These are phyloP conservation scores for Staurois parvus DNA, from an alignment of 2,797 vertebrate species.

Conservation along the genomic window DNA sequence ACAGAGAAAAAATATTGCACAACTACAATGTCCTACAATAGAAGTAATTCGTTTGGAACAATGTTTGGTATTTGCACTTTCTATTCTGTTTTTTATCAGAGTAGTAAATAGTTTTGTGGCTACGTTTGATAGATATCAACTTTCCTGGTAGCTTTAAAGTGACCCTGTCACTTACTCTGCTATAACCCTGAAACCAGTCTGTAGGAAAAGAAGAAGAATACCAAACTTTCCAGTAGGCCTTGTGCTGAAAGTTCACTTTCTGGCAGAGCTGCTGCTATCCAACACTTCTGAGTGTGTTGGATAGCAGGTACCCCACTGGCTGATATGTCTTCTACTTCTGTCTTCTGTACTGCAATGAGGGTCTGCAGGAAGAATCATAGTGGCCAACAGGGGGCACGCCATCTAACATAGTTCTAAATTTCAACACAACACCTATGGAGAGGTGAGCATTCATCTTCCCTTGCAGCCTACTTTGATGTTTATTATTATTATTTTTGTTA, in stretches of 20 bases:
- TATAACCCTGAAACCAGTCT: neutral
- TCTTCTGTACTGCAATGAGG: neutral
- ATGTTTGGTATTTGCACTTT: conserved; percentile 25
- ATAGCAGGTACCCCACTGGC: too few relatives aligned
- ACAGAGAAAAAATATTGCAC: conserved; percentile 32
- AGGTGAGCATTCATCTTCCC: too few relatives aligned
- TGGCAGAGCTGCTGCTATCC: too few relatives aligned
- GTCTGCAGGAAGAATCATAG: too few relatives aligned
- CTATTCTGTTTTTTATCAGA: conserved; percentile 5
- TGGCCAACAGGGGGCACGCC: too few relatives aligned
- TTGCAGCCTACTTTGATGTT: too few relatives aligned
- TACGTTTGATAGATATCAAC: neutral
- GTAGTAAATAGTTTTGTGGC: neutral
- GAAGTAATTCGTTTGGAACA: conserved; percentile 1
- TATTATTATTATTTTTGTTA: too few relatives aligned
- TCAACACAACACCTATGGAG: neutral
- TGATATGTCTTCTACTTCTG: too few relatives aligned
- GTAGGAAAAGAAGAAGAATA: neutral
- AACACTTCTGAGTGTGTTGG: too few relatives aligned
- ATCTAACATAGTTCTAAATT: too few relatives aligned
- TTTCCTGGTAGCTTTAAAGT: neutral
- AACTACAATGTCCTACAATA: conserved; percentile 2
- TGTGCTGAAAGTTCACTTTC: too few relatives aligned
- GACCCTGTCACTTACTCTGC: neutral
- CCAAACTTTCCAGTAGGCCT: neutral